Evolutionary conservation across 2,113 vertebrate species (phyloP), one percentile per base, ranked within the genome.

Genomic region (Poecilia latipinna): DNA sequence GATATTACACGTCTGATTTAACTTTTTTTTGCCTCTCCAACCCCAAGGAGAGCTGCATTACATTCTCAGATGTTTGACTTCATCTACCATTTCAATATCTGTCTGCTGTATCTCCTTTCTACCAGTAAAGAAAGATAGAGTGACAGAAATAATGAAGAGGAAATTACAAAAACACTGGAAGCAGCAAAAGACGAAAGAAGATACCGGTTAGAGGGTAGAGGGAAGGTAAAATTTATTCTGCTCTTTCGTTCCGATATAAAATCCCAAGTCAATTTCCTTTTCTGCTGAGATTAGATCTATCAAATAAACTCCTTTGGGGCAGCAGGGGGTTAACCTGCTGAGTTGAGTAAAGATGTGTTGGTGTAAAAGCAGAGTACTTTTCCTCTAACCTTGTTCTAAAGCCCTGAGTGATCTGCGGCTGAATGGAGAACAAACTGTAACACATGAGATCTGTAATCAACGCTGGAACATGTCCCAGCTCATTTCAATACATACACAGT

Each of bases 251-350:
- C 88, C 91, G 92, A 94, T 92, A 90, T 92, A 94, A 93, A 88
- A 96, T 92, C 93, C 93, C 94, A 94, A 94, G 94, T 95, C 95
- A 96, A 96, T 96, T 97, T 96, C 96, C 95, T 95, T 90, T 95
- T 89, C 92, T 92, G 87, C 90, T 95, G 93, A 96, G 86, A 96
- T 95, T 94, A 84, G 93, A 89, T 74, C 95, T 93, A 77, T 71
- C 72, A 61, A 69, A 94, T 80, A 93, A 96, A 92, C 92, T 90
- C 90, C 54, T 73, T 61, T 26, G 35, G 42, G 31, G 68, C 24
- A 24, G 68, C 68, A 84, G 77, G 77, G 84, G 78, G 86, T 83
- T 85, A 80, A 85, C 63, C 69, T 77, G 71, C 68, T 68, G 37
- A 74, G 77, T 69, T 68, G 80, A 75, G 73, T 54, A 22, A 1